phyloP scores from a whole-genome alignment of 2,113 vertebrate genomes.

The Perca schrenkii region DNA sequence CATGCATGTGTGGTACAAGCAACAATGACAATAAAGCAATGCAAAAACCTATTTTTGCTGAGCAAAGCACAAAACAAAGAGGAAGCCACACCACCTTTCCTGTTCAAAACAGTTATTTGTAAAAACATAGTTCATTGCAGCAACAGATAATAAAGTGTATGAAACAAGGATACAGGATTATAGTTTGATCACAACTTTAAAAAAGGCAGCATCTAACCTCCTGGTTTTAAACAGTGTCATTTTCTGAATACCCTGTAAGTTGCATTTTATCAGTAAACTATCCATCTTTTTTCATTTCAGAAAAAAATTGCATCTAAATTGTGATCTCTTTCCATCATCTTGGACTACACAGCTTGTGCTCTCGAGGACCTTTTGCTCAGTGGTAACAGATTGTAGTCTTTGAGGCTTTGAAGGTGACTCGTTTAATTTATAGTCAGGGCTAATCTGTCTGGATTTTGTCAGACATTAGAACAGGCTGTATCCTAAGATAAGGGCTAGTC shows the following conservation, averaged over 20 bases:
- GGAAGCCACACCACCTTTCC: not conserved
- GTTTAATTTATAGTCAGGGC: conserved; percentile 80
- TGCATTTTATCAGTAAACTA: conserved; percentile 44
- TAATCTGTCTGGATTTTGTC: conserved; percentile 83
- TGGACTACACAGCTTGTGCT: conserved; percentile 50
- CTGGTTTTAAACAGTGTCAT: conserved; percentile 24
- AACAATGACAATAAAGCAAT: too few species aligned
- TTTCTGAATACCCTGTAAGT: conserved; percentile 27
- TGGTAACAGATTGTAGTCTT: conserved; percentile 76
- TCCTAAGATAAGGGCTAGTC: conserved; percentile 79
- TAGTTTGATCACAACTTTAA: conserved; percentile 3
- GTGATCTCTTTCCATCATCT: conserved; percentile 68
- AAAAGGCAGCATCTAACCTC: not conserved
- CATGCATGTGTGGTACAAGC: too few species aligned
- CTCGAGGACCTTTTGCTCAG: conserved; percentile 68
- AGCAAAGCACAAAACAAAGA: not conserved
- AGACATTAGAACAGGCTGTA: conserved; percentile 78
- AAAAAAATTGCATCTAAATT: conserved; percentile 78
- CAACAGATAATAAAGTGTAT: not conserved
- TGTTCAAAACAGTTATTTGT: not conserved
- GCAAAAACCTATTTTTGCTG: not conserved
- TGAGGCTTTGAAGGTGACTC: conserved; percentile 79
- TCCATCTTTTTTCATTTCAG: conserved; percentile 50
- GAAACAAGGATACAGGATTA: not conserved
- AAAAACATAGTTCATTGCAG: not conserved